phyloP scores from a whole-genome alignment of 1,140 invertebrate species.

The Dryas iulia region DNA sequence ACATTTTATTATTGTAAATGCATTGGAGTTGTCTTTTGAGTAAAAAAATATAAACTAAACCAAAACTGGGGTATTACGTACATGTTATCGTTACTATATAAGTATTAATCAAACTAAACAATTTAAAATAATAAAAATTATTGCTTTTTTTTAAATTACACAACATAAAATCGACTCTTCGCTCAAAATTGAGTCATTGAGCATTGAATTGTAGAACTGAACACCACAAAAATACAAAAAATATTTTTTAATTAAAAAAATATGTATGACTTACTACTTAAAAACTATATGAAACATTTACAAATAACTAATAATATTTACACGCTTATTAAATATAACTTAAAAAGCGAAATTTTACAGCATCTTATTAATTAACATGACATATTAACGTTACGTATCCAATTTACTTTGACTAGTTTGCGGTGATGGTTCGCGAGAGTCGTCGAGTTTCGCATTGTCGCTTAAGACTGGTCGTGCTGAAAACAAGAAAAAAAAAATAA shows the following conservation, averaged over 20 bases:
- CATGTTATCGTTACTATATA: background rate
- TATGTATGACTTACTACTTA: no score
- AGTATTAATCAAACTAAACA: no score
- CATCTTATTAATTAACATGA: background rate
- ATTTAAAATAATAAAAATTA: no score
- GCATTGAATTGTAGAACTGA: no score
- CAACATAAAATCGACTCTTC: no score
- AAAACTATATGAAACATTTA: background rate
- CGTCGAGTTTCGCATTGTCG: slow-evolving; percentile 48
- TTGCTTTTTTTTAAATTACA: no score
- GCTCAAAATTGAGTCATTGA: no score
- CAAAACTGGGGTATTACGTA: background rate
- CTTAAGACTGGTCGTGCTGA: slow-evolving; percentile 57
- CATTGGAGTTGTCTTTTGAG: background rate
- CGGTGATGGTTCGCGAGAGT: slow-evolving; percentile 51
- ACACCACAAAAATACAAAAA: no score
- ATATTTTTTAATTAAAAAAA: no score
- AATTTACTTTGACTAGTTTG: slow-evolving; percentile 70
- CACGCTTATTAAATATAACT: background rate
- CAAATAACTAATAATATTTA: background rate
- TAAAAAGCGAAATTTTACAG: background rate
- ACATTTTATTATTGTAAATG: background rate
- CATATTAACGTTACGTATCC: slow-evolving; percentile 46
- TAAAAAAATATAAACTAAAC: background rate
- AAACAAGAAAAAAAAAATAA: slow-evolving; percentile 27